Evolutionary conservation across 2,888 invertebrate species (phyloP).

Genomic region (Lepas anatifera): DNA sequence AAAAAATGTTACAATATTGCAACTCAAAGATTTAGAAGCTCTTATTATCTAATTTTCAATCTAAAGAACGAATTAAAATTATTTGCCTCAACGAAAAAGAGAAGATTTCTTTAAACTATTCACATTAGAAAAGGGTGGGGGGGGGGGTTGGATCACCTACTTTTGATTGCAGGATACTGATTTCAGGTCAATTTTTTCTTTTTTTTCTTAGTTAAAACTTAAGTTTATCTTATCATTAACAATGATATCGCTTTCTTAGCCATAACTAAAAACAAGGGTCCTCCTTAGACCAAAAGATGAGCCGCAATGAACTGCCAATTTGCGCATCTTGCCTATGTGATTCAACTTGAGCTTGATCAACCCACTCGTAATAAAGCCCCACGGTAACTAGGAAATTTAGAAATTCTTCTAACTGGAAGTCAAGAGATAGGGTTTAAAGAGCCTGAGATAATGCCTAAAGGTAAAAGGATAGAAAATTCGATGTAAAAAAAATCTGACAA

Average conservation of each 20-base stretch:
- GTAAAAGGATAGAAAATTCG: conserved; percentile 52
- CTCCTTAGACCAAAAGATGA: conserved; percentile 35
- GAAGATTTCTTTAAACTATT: conserved; percentile 51
- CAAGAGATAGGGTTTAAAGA: conserved; percentile 31
- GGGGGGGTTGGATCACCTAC: conserved; percentile 46
- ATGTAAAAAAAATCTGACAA: conserved; percentile 61
- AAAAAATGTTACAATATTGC: conserved; percentile 28
- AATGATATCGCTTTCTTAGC: conserved; percentile 51
- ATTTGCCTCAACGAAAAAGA: conserved; percentile 53
- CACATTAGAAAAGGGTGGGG: conserved; percentile 42
- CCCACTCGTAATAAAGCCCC: conserved; percentile 44
- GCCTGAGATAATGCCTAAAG: conserved; percentile 40
- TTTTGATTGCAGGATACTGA: conserved; percentile 30
- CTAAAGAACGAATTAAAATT: conserved; percentile 28
- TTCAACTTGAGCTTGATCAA: conserved; percentile 47
- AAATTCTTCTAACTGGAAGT: conserved; percentile 31
- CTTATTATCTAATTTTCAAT: too few relatives aligned
- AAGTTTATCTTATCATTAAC: conserved; percentile 49
- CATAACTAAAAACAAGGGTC: conserved; percentile 41
- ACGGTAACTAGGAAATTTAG: conserved; percentile 43
- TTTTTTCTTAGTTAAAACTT: conserved; percentile 48
- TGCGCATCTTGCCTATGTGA: conserved; percentile 38
- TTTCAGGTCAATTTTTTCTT: conserved; percentile 24
- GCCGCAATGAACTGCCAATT: conserved; percentile 43
- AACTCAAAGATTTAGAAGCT: too few relatives aligned